phyloP scores from a whole-genome alignment of 2,797 vertebrate species.

The Cheirogaleus major region DNA sequence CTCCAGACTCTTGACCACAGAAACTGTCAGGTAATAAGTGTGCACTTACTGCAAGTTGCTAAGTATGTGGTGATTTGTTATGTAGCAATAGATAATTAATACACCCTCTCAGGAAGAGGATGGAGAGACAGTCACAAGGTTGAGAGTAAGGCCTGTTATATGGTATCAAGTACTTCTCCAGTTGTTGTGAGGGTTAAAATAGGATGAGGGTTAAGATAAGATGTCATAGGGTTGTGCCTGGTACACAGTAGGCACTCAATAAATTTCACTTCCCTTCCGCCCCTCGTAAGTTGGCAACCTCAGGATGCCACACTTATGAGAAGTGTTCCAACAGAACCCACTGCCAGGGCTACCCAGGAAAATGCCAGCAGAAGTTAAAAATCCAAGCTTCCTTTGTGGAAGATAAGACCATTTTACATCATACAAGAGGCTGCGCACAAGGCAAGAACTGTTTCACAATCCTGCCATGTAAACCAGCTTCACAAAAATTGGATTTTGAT shows the following conservation, averaged over 20 bases:
- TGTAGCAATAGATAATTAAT: background rate
- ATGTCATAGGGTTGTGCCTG: background rate
- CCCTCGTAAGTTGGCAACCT: background rate
- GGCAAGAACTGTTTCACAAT: constrained; percentile 52
- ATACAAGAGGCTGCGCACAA: background rate
- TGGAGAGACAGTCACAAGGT: background rate
- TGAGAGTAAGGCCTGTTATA: background rate
- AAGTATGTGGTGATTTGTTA: background rate
- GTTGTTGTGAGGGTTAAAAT: background rate
- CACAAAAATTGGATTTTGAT: constrained; percentile 74
- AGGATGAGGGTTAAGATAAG: background rate
- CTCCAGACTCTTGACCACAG: background rate
- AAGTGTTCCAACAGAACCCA: background rate
- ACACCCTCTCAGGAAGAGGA: background rate
- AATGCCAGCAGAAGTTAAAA: background rate
- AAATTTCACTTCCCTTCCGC: background rate
- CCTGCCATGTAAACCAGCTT: constrained; percentile 53
- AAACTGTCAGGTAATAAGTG: background rate
- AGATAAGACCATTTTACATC: constrained; percentile 20
- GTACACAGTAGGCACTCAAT: background rate
- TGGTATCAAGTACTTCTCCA: background rate
- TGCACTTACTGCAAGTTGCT: background rate
- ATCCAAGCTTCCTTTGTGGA: background rate
- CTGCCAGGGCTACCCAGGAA: background rate
- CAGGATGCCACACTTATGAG: background rate